Conservation (phyloP, 2,888 invertebrate species). For the Hofmannophila pseudospretella region DNA sequence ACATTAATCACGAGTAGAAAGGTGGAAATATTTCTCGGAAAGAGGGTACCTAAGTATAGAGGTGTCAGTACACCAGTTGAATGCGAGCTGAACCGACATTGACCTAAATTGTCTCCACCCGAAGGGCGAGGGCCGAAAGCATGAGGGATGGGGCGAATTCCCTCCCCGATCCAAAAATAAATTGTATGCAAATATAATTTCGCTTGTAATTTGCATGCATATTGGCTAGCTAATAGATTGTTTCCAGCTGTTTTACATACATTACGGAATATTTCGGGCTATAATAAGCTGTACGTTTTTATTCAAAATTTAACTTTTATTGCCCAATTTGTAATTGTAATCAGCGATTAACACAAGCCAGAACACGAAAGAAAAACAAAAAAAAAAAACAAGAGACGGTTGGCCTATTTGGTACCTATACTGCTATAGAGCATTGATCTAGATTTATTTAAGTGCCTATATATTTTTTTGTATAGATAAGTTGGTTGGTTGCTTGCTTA, state of each 20-base stretch:
- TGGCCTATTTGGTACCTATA: no score
- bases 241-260: not conserved
- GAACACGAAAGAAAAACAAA: no score
- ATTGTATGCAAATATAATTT: slow-evolving; percentile 32
- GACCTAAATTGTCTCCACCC: slow-evolving; percentile 31
- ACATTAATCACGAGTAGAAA: no score
- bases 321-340: no score
- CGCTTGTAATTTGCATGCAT: slow-evolving; percentile 32
- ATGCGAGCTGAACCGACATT: slow-evolving; percentile 39
- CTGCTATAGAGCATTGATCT: no score
- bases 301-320: no score
- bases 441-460: no score
- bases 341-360: no score
- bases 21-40: not conserved
- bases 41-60: not conserved
- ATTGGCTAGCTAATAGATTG: slow-evolving; percentile 24
- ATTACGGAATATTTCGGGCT: no score
- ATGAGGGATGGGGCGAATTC: slow-evolving; percentile 11
- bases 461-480: no score
- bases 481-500: no score
- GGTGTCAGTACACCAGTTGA: slow-evolving; percentile 45
- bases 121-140: slow-evolving; percentile 10
- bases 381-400: no score
- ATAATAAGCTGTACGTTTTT: not conserved
- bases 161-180: slow-evolving; percentile 25